A percentile compares a stretch with the other conserved stretches of the same genome.
phyloP scores from a whole-genome alignment of 1,140 invertebrate genomes.

The Panulirus ornatus region DNA sequence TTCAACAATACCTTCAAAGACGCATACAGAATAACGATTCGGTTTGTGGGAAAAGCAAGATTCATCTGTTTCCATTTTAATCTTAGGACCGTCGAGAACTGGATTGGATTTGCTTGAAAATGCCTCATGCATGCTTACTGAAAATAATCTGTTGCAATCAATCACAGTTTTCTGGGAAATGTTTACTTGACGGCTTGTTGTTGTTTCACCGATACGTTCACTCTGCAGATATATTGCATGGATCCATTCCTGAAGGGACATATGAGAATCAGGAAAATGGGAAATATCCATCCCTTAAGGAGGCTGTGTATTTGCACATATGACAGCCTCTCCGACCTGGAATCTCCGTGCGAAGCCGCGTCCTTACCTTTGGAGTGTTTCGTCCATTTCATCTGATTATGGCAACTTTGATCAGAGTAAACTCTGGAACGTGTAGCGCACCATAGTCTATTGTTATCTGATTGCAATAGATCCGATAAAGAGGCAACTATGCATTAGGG shows the following conservation, averaged over 20 bases:
- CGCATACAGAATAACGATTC: too few relatives aligned
- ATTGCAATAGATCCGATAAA: too few relatives aligned
- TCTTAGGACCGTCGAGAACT: too few relatives aligned
- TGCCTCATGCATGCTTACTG: background rate
- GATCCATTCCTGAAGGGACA: slow-evolving; percentile 24
- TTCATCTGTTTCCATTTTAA: slow-evolving; percentile 19
- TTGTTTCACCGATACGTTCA: slow-evolving; percentile 35
- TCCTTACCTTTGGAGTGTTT: slow-evolving; percentile 29
- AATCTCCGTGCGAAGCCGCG: background rate
- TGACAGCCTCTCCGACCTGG: slow-evolving; percentile 1
- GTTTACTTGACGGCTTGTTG: slow-evolving; percentile 14
- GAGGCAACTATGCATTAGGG: too few relatives aligned
- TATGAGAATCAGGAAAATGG: slow-evolving; percentile 9
- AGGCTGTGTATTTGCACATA: background rate
- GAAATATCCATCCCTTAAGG: slow-evolving; percentile 17
- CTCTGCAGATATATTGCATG: slow-evolving; percentile 19
- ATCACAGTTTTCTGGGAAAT: slow-evolving; percentile 7
- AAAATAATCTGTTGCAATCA: slow-evolving; percentile 32
- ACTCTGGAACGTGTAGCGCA: too few relatives aligned
- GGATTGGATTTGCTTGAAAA: too few relatives aligned
- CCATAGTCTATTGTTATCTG: too few relatives aligned
- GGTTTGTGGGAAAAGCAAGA: too few relatives aligned
- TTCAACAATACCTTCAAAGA: too few relatives aligned
- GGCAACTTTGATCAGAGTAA: too few relatives aligned
- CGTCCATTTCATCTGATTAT: slow-evolving; percentile 11